Conservation (phyloP, 2,113 vertebrate genomes). For the Athene cunicularia region DNA sequence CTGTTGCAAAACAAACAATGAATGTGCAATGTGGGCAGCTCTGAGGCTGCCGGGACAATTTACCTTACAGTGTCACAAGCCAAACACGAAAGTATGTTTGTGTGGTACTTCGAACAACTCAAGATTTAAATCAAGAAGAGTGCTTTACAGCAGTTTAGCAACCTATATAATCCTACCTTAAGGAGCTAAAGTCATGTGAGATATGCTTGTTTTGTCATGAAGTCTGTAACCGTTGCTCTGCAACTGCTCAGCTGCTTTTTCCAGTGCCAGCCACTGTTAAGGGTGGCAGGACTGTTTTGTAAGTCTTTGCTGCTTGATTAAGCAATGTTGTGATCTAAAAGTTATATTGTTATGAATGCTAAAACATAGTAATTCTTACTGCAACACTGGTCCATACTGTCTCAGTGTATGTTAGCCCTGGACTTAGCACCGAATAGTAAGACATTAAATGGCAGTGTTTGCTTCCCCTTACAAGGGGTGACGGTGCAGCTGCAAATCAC, state of each 20-base stretch:
- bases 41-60: background rate
- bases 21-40: background rate
- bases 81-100: background rate
- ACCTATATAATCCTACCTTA: background rate
- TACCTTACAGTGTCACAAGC: background rate
- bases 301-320: background rate
- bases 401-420: background rate
- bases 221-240: background rate
- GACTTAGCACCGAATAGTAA: background rate
- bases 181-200: background rate
- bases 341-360: background rate
- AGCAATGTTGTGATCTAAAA: background rate
- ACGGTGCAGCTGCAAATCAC: background rate
- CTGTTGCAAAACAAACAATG: background rate
- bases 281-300: background rate
- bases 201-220: background rate
- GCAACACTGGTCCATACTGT: background rate
- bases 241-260: background rate
- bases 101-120: background rate
- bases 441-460: background rate
- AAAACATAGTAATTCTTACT: background rate
- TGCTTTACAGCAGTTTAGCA: background rate
- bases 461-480: background rate
- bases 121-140: background rate
- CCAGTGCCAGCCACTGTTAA: background rate